phyloP scores from a whole-genome alignment of 2,888 invertebrate species.

The Nesidiocoris tenuis region DNA sequence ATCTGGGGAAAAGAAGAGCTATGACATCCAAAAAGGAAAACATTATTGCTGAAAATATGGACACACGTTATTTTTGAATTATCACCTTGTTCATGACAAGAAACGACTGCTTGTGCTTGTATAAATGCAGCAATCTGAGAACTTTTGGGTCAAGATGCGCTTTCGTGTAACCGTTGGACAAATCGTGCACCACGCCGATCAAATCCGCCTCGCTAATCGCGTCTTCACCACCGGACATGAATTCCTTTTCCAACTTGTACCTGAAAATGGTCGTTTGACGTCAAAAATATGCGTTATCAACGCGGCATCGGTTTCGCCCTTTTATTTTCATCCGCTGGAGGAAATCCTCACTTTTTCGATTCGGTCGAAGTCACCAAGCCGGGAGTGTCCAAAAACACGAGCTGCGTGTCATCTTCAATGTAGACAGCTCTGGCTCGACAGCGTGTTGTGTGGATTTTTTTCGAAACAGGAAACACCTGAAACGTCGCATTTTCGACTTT shows the following conservation, averaged over 20 bases:
- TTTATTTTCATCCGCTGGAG: constrained; percentile 7
- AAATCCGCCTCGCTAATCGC: constrained; percentile 72
- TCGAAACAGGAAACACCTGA: constrained; percentile 85
- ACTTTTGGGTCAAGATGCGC: constrained; percentile 69
- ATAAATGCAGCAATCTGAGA: constrained; percentile 65
- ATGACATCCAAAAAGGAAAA: no score
- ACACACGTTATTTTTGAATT: no score
- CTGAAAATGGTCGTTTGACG: constrained; percentile 54
- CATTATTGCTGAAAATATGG: no score
- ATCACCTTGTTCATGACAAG: constrained; percentile 92
- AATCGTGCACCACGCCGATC: constrained; percentile 84
- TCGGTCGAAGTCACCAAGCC: constrained; percentile 76
- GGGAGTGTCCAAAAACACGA: constrained; percentile 91
- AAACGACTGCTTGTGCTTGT: constrained; percentile 62
- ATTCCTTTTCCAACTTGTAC: constrained; percentile 61
- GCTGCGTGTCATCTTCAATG: constrained; percentile 74
- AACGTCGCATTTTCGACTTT: no score
- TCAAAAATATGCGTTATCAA: background rate
- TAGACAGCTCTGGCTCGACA: constrained; percentile 70
- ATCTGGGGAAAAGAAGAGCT: no score
- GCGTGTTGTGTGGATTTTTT: constrained; percentile 88
- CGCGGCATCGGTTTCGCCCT: background rate
- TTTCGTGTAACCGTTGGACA: constrained; percentile 68
- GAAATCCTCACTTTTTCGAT: constrained; percentile 62
- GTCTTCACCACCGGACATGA: constrained; percentile 62